Conservation (phyloP, 2,797 vertebrate species). For the Cichlasoma orientale region DNA sequence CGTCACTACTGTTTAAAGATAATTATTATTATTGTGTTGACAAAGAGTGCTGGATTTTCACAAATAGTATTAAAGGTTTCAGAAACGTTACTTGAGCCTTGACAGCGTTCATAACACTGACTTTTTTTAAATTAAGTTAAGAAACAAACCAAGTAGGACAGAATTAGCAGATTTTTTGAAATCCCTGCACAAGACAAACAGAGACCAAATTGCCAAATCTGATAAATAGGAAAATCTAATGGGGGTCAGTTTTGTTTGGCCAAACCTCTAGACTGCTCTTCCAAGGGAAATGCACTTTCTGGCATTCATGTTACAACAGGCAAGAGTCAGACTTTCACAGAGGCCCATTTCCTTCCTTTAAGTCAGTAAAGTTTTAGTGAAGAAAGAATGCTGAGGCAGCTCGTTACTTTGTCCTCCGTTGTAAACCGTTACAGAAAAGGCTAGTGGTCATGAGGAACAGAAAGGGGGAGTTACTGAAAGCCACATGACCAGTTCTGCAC, state of each 20-base stretch:
- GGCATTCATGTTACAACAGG: conserved; percentile 19
- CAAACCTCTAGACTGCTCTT: background rate
- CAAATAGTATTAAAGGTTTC: background rate
- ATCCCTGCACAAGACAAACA: background rate
- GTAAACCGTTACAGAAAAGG: conserved; percentile 59
- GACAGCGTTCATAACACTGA: background rate
- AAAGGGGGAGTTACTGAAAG: conserved; percentile 42
- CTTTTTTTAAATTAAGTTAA: background rate
- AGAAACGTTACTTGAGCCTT: background rate
- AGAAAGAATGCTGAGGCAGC: conserved; percentile 74
- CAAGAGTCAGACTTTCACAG: conserved; percentile 26
- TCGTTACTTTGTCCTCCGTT: conserved; percentile 64
- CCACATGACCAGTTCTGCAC: conserved; percentile 62
- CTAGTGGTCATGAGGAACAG: conserved; percentile 62
- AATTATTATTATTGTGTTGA: background rate
- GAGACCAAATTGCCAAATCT: background rate
- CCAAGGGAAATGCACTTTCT: background rate
- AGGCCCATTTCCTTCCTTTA: conserved; percentile 76
- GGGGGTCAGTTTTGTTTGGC: background rate
- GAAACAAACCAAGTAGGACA: background rate
- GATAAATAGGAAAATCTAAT: background rate
- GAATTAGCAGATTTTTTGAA: background rate
- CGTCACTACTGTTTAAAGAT: background rate
- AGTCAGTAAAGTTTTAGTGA: conserved; percentile 66
- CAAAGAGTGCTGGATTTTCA: background rate